Evolutionary conservation across 2,113 vertebrate species (phyloP), one percentile per base, ranked within the genome.

Genomic region (Puffinus mauretanicus): DNA sequence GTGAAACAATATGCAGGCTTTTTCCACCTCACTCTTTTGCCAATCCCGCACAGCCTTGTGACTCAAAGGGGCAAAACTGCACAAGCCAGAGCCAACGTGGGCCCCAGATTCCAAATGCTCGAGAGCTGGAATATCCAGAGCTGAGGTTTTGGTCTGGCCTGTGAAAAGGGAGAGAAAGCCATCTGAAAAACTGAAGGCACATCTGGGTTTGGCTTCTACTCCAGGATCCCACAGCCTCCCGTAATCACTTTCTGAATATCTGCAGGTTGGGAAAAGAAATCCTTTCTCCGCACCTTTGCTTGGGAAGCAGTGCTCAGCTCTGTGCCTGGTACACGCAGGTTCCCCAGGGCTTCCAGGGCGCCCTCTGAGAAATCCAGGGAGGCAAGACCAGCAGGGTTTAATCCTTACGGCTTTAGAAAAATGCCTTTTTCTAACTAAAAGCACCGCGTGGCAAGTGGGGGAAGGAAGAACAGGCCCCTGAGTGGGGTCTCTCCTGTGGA

Each of bases 131-230:
- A 86, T 57, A 79, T 40, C 18, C 82, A 95, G 62, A 73, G 58
- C 57, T 94, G 96, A 97, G 93, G 93, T 94, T 96, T 95, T 85
- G 73, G 70, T 96, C 94, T 92, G 80, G 96, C 81, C 81, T 38
- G 38, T 46, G 66, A 85, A 91, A 95, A 85, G 55, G 75, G 69
- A 94, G 65, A 61, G 73, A 92, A 95, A 97, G 91, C 49, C 90
- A 90, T 94, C 93, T 96, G 86, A 66, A 93, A 94, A 88, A 72
- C 34, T 92, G 88, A 47, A 97, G 38, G 83, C 77, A 89, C 29
- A 69, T 82, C 46, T 85, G 71, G 78, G 73, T 79, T 94, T 97
- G 96, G 96, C 93, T 82, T 91, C 83, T 89, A 58, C 49, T 15
- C 54, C 54, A n/a, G 49, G 65, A 87, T 79, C 73, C 58, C 88